phyloP scores from a whole-genome alignment of 2,113 vertebrate genomes.

The Turdus rufiventris region DNA sequence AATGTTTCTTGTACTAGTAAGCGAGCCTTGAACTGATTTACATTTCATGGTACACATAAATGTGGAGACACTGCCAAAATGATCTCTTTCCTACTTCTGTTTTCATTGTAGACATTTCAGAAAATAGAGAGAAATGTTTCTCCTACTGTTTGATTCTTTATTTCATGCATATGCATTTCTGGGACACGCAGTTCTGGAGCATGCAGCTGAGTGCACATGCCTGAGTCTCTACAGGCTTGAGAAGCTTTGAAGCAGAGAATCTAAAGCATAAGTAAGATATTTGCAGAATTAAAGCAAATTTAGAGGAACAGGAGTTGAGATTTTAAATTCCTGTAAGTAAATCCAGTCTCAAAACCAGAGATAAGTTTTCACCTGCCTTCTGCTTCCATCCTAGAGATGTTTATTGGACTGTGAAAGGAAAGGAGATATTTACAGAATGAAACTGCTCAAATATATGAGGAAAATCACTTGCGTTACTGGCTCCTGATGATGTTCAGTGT shows the following conservation, averaged over 20 bases:
- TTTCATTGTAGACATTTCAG: neutral
- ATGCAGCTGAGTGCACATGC: neutral
- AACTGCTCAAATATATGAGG: neutral
- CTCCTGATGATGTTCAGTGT: neutral
- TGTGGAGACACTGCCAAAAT: neutral
- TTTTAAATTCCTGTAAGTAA: neutral
- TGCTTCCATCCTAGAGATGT: neutral
- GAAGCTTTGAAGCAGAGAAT: neutral
- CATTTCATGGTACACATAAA: neutral
- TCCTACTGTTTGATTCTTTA: neutral
- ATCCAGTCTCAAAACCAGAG: neutral
- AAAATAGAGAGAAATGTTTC: neutral
- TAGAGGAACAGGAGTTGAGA: neutral
- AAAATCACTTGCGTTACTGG: neutral
- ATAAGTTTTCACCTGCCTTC: neutral
- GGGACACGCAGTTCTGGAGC: neutral
- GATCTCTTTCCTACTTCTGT: neutral
- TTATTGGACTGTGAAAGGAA: neutral
- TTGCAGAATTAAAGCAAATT: neutral
- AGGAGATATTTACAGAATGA: neutral
- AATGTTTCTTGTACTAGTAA: neutral
- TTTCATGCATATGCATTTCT: conserved; percentile 22
- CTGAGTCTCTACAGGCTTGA: neutral
- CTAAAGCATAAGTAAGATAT: neutral
- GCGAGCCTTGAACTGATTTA: neutral